These are phyloP conservation scores for Laspeyria flexula DNA, from an alignment of 2,888 invertebrate species.

Conservation along the genomic window DNA sequence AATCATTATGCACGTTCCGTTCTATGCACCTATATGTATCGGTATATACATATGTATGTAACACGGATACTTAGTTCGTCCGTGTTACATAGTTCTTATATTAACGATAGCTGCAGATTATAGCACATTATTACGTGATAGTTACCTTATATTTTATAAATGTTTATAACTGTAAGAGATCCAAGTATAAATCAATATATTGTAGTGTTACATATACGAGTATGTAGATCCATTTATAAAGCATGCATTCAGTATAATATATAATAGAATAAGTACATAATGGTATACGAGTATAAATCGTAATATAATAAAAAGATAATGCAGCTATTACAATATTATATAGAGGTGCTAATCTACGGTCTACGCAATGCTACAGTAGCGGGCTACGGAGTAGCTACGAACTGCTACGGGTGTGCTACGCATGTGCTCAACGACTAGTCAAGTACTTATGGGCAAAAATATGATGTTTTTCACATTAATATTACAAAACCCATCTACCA, in stretches of 20 bases:
- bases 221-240: background rate
- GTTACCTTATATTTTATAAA: too few relatives aligned
- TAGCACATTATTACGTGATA: too few relatives aligned
- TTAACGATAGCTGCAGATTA: too few relatives aligned
- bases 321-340: constrained; percentile 14
- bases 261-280: background rate
- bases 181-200: too few relatives aligned
- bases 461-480: constrained; percentile 17
- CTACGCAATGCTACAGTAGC: constrained; percentile 51
- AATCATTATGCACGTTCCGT: too few relatives aligned
- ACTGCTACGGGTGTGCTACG: constrained; percentile 50
- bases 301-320: background rate
- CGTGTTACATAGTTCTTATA: too few relatives aligned
- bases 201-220: background rate
- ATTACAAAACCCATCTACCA: constrained; percentile 26
- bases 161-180: too few relatives aligned
- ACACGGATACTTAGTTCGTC: too few relatives aligned
- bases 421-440: constrained; percentile 46
- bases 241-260: too few relatives aligned
- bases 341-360: constrained; percentile 32
- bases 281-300: background rate
- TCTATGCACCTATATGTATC: too few relatives aligned
- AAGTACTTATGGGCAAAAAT: constrained; percentile 14
- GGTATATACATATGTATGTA: too few relatives aligned
- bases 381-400: constrained; percentile 45